Percentiles rank a stretch among this genome's conserved stretches.
Conservation (phyloP, 2,888 invertebrate genomes). For the Xylota segnis region DNA sequence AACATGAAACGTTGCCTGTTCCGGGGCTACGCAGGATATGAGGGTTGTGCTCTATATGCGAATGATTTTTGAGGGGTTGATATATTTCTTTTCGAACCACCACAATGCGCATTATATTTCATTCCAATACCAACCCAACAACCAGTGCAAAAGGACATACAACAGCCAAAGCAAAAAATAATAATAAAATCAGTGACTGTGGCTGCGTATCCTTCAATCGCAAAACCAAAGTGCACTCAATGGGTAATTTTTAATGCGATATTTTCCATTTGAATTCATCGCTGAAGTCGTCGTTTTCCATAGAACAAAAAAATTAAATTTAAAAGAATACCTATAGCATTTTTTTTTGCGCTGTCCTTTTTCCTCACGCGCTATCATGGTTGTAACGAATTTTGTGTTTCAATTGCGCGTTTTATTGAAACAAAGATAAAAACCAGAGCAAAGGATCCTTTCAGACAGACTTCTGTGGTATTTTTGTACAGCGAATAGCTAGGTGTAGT, state of each 20-base stretch:
- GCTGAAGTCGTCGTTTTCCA: slow-evolving; percentile 32
- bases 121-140: slow-evolving; percentile 41
- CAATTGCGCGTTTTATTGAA: slow-evolving; percentile 77
- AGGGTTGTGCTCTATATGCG: slow-evolving; percentile 58
- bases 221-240: slow-evolving; percentile 77
- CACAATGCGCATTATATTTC: slow-evolving; percentile 73
- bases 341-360: slow-evolving; percentile 27
- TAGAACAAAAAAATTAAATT: slow-evolving; percentile 29
- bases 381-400: slow-evolving; percentile 71
- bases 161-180: slow-evolving; percentile 31
- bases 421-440: slow-evolving; percentile 71
- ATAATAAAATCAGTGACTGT: slow-evolving; percentile 68
- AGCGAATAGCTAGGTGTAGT: neutral
- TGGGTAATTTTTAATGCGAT: slow-evolving; percentile 79
- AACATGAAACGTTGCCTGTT: slow-evolving; percentile 69
- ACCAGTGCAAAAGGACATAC: slow-evolving; percentile 45
- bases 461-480: slow-evolving; percentile 17
- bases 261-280: slow-evolving; percentile 78
- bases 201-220: slow-evolving; percentile 71
- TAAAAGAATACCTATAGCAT: slow-evolving; percentile 15
- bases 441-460: slow-evolving; percentile 41
- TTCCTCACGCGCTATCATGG: slow-evolving; percentile 35
- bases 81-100: slow-evolving; percentile 70
- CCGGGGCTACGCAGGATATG: slow-evolving; percentile 68
- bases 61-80: slow-evolving; percentile 69